A percentile compares a stretch with the other conserved stretches of the same genome.
phyloP scores from a whole-genome alignment of 1,140 invertebrate genomes.

The Ptiloglossa arizonensis region DNA sequence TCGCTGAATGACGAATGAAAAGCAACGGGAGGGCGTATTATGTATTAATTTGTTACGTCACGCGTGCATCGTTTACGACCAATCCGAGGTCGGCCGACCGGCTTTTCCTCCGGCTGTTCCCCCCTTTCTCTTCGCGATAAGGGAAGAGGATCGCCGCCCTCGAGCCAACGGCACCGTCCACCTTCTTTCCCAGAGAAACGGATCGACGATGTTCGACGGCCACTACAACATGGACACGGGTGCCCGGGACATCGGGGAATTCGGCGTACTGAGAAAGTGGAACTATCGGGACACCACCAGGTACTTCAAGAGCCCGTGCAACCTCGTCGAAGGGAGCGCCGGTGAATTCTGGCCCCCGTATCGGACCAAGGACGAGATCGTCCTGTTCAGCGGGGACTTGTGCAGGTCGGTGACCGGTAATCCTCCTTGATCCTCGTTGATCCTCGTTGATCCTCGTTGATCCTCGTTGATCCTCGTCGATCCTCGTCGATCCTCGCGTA shows the following conservation, averaged over 20 bases:
- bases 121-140: no score
- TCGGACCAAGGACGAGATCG: constrained; percentile 82
- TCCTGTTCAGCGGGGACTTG: constrained; percentile 86
- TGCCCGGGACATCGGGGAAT: constrained; percentile 81
- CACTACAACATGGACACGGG: constrained; percentile 89
- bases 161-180: no score
- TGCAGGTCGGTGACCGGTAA: constrained; percentile 83
- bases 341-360: constrained; percentile 89
- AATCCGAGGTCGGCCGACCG: neutral
- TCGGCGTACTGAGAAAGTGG: constrained; percentile 87
- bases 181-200: constrained; percentile 85
- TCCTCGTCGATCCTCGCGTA: no score
- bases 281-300: constrained; percentile 84
- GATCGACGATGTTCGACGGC: constrained; percentile 87
- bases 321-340: constrained; percentile 85
- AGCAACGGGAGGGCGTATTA: constrained; percentile 71
- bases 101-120: no score
- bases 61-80: constrained; percentile 39
- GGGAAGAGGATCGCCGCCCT: no score
- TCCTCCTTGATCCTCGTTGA: no score
- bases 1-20: constrained; percentile 73
- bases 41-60: constrained; percentile 70
- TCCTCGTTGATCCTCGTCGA: no score
- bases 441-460: no score
- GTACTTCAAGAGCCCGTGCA: constrained; percentile 84